These are phyloP conservation scores for Rhinoptilus africanus DNA, from an alignment of 2,113 vertebrate species.

Conservation along the genomic window DNA sequence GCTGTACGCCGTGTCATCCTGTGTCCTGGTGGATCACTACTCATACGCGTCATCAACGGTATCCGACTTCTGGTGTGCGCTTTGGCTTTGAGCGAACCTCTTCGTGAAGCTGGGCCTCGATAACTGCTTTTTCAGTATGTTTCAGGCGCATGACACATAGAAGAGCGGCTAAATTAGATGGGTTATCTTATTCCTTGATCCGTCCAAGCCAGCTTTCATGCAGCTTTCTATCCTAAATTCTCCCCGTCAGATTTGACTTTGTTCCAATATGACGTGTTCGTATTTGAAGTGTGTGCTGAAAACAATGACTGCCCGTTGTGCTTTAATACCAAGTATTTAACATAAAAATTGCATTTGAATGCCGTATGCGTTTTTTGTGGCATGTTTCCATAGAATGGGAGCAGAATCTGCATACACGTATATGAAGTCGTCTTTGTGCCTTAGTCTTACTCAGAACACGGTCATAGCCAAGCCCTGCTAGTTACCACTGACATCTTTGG, in stretches of 20 bases:
- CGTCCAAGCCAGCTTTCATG: background rate
- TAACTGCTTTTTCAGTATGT: background rate
- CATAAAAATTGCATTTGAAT: background rate
- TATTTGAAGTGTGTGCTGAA: background rate
- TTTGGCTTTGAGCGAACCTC: background rate
- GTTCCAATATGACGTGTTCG: background rate
- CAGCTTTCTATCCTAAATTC: background rate
- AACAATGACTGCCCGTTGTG: background rate
- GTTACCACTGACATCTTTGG: background rate
- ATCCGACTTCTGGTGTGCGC: background rate
- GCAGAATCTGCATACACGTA: background rate
- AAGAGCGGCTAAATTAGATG: background rate
- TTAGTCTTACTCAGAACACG: background rate
- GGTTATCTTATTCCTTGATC: background rate
- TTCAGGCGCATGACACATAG: accelerated
- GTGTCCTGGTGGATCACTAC: background rate
- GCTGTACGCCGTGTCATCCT: accelerated
- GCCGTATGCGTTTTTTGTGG: background rate
- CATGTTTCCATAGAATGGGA: background rate
- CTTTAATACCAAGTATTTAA: background rate
- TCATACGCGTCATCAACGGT: accelerated
- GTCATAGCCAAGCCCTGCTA: background rate
- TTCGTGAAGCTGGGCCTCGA: background rate
- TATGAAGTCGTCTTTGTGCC: background rate
- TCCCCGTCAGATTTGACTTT: background rate